Base-by-base conservation (phyloP, 2,113 vertebrate species). In the Otocyon megalotis region DNA sequence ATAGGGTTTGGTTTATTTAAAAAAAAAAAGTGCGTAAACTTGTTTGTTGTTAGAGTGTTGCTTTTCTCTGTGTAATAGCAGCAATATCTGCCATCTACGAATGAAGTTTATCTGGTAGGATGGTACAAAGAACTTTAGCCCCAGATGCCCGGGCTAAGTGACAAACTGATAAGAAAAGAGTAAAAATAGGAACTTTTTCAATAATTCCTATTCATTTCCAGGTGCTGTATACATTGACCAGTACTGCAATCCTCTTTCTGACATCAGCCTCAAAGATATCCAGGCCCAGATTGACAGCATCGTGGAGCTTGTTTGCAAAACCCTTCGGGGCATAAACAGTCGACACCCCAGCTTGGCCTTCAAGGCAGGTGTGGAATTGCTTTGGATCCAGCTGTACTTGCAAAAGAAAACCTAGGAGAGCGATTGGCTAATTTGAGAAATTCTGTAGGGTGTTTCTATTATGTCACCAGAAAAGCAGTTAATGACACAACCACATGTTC, bases 191-290 rank as follows among this genome's bases (percentile, higher is more conserved):
- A 0, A 1, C 56, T 65, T 24, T 32, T 4, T 56, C 5, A 0
- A 0, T 22, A 1, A 11, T 43, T 97, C 92, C 96, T 74, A n/a
- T 93, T 96, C 80, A 0, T 60, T 97, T 96, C 0, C 97, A 99
- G 99, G 99, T 76, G 99, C 99, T 1, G 99, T 99, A 17, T 98
- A 99, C 63, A 99, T 99, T 62, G 99, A 99, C 98, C 99, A 99
- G 9, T 99, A 99, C 95, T 99, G 99, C 98, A 99, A 99, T 96
- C 99, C 99, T 0, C 98, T 99, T 92, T 99, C 99, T 7, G 99
- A 99, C 54, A 98, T 99, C 97, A 99, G 99, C 82, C 98, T 99
- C 63, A 99, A 98, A 58, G 98, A 99, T 19, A 99, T 99, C 93
- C 99, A 99, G 67, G 98, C 98, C 0, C 99, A 99, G 98, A 98